These are phyloP conservation scores for Harpagoxenus sublaevis DNA, from an alignment of 2,888 invertebrate species.

Conservation along the genomic window DNA sequence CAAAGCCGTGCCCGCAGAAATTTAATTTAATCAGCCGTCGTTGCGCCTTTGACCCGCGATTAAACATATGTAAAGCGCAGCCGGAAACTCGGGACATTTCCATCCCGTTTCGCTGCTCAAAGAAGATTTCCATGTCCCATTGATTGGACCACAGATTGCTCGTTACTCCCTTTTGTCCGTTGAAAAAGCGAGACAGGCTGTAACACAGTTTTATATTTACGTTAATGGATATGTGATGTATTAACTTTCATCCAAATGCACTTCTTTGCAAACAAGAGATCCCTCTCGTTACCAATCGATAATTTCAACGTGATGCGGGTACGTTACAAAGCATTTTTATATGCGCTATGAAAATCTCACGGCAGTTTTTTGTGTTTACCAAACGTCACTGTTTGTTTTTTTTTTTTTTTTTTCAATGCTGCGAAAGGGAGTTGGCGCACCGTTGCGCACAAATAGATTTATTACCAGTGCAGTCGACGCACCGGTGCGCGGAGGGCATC, in stretches of 20 bases:
- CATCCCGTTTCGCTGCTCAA: conserved; percentile 7
- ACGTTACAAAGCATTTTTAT: not conserved
- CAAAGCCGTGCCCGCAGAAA: conserved; percentile 37
- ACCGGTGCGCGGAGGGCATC: not conserved
- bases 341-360: conserved; percentile 12
- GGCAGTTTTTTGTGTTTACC: conserved; percentile 45
- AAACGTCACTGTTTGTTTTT: conserved; percentile 13
- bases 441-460: conserved; percentile 58
- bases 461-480: conserved; percentile 50
- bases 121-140: conserved; percentile 14
- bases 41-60: conserved; percentile 57
- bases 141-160: conserved; percentile 14
- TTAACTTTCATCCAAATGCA: not conserved
- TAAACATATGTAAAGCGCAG: conserved; percentile 58
- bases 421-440: conserved; percentile 23
- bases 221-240: not conserved
- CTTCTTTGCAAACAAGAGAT: not conserved
- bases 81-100: conserved; percentile 33
- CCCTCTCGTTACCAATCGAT: not conserved
- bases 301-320: not conserved
- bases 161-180: not conserved
- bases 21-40: conserved; percentile 48
- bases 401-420: conserved; percentile 21
- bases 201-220: not conserved
- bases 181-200: not conserved